phyloP scores from a whole-genome alignment of 2,888 invertebrate genomes.

The Drosophila borealis region DNA sequence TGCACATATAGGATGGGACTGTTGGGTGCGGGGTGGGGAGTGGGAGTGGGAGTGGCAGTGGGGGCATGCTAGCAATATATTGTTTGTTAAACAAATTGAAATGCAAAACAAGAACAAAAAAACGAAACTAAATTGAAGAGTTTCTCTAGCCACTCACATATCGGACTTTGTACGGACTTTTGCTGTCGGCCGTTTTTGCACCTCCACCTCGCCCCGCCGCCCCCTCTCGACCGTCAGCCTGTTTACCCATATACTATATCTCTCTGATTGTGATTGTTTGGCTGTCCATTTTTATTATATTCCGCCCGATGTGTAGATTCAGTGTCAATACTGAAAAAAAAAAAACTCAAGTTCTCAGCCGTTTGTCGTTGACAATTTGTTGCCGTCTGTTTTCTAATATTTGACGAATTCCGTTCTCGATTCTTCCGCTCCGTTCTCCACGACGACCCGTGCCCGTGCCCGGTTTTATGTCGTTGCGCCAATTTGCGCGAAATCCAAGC shows the following conservation, averaged over 20 bases:
- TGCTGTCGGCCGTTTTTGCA: not conserved
- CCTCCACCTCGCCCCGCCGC: not conserved
- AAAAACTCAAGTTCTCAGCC: conserved; percentile 18
- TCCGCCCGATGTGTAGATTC: conserved; percentile 15
- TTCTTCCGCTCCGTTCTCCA: not conserved
- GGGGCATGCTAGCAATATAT: not conserved
- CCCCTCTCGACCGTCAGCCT: not conserved
- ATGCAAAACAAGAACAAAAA: not conserved
- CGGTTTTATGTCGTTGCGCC: conserved; percentile 25
- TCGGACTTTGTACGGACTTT: conserved; percentile 48
- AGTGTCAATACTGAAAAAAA: conserved; percentile 42
- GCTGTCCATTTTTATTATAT: conserved; percentile 11
- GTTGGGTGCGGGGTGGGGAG: not conserved
- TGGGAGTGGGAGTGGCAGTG: not conserved
- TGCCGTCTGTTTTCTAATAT: conserved; percentile 21
- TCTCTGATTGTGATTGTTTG: conserved; percentile 27
- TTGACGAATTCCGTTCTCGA: conserved; percentile 23
- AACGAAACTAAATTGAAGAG: conserved; percentile 15
- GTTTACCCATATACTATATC: conserved; percentile 54
- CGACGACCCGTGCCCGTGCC: not conserved
- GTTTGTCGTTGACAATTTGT: conserved; percentile 12
- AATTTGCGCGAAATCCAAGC: conserved; percentile 36
- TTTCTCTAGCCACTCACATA: conserved; percentile 11
- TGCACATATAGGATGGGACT: not conserved
- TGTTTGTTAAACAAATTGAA: conserved; percentile 37